Evolutionary conservation across 2,888 invertebrate species (phyloP).

Genomic region (Adelognathus sp.): DNA sequence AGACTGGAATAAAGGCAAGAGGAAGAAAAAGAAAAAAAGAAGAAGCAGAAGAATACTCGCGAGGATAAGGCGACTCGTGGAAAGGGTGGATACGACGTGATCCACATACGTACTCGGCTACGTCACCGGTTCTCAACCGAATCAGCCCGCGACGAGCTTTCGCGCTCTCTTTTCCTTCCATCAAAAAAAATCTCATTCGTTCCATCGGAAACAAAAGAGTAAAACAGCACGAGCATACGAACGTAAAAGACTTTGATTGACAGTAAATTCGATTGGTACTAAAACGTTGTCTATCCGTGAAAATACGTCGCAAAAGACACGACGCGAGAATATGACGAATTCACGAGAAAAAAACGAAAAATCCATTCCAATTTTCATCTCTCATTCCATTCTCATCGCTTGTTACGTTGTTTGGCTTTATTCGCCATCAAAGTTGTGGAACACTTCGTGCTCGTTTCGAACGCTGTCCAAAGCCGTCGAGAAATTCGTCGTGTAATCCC

Average conservation of each 20-base stretch:
- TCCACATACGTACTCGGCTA: slow-evolving; percentile 56
- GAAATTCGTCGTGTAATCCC: slow-evolving; percentile 42
- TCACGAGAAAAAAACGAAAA: neutral
- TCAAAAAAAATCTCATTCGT: neutral
- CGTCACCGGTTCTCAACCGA: slow-evolving; percentile 63
- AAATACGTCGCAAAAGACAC: neutral
- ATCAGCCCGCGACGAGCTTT: neutral
- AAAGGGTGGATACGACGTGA: slow-evolving; percentile 63
- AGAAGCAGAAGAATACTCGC: slow-evolving; percentile 39
- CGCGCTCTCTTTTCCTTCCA: neutral
- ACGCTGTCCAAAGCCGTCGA: slow-evolving; percentile 8
- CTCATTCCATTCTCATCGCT: neutral
- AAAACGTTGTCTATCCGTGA: slow-evolving; percentile 20
- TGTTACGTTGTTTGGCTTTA: slow-evolving; percentile 9
- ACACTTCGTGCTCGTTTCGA: slow-evolving; percentile 14
- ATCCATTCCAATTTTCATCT: neutral
- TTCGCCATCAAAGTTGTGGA: slow-evolving; percentile 6
- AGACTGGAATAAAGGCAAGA: slow-evolving; percentile 35
- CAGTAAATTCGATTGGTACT: slow-evolving; percentile 8
- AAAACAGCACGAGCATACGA: neutral
- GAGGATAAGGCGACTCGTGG: slow-evolving; percentile 57
- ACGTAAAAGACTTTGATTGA: slow-evolving; percentile 25
- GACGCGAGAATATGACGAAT: neutral
- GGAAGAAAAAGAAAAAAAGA: slow-evolving; percentile 24
- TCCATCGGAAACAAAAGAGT: neutral